Evolutionary conservation across 2,113 vertebrate genomes (phyloP).

Genomic region (Jacana jacana): DNA sequence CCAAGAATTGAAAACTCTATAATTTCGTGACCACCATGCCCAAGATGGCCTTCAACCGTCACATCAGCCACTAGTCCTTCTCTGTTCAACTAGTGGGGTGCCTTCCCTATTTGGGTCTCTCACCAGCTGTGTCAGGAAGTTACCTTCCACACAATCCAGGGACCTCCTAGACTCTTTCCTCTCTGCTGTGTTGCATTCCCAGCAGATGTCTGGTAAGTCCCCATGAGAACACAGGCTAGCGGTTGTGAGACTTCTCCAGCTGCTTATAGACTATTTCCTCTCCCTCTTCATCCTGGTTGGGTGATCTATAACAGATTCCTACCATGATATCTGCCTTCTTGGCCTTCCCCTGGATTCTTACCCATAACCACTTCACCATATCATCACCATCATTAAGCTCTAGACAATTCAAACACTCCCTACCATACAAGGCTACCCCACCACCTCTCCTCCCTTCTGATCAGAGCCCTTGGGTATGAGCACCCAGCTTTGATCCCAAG

Average conservation of each 20-base stretch:
- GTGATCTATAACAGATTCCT: background rate
- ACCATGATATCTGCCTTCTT: background rate
- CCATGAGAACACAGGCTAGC: background rate
- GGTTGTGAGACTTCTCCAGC: background rate
- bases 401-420: background rate
- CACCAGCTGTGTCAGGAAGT: background rate
- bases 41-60: background rate
- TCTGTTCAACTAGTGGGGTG: background rate
- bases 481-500: background rate
- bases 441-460: background rate
- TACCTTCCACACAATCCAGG: background rate
- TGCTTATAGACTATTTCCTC: background rate
- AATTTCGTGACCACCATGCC: background rate
- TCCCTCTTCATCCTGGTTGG: background rate
- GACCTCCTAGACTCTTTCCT: background rate
- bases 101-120: background rate
- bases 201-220: background rate
- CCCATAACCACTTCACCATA: background rate
- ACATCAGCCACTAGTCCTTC: background rate
- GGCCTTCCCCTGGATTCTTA: background rate
- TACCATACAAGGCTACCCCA: background rate
- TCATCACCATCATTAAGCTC: background rate
- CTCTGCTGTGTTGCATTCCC: background rate
- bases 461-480: background rate
- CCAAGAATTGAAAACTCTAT: background rate